Conservation (phyloP, 2,797 vertebrate genomes). For the Alauda arvensis region DNA sequence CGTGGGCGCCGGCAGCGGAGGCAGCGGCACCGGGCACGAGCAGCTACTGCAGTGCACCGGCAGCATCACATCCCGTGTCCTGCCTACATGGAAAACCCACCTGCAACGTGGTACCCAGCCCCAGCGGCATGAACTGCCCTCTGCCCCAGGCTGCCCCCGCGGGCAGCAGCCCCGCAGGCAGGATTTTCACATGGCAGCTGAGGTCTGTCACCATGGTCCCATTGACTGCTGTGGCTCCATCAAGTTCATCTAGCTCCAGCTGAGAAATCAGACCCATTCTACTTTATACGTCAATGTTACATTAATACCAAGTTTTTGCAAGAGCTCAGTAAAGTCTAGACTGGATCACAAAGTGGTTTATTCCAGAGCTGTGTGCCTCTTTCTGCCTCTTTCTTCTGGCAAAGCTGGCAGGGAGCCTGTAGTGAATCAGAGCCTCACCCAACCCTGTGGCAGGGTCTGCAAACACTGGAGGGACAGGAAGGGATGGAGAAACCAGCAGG, state of each 20-base stretch:
- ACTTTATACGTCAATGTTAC: slow-evolving; percentile 53
- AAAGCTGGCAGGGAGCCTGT: not conserved
- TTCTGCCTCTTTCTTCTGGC: not conserved
- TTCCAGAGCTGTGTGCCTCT: not conserved
- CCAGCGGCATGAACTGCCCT: not conserved
- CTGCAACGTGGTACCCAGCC: not conserved
- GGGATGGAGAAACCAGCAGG: not conserved
- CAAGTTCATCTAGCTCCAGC: slow-evolving; percentile 42
- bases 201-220: slow-evolving; percentile 16
- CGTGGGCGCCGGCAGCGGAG: fast-evolving
- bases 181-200: not conserved
- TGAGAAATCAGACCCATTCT: slow-evolving; percentile 35
- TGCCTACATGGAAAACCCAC: not conserved
- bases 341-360: slow-evolving; percentile 15
- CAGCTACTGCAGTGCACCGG: not conserved
- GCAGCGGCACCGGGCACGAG: not conserved
- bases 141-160: not conserved
- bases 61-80: not conserved
- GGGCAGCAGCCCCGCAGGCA: not conserved
- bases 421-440: slow-evolving; percentile 15
- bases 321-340: slow-evolving; percentile 58
- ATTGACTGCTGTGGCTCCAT: slow-evolving; percentile 34
- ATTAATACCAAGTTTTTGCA: slow-evolving; percentile 56
- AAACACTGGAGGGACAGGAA: not conserved
- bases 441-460: not conserved